These are phyloP conservation scores for Stegophylla sp. DNA, from an alignment of 2,888 invertebrate genomes.

Conservation along the genomic window DNA sequence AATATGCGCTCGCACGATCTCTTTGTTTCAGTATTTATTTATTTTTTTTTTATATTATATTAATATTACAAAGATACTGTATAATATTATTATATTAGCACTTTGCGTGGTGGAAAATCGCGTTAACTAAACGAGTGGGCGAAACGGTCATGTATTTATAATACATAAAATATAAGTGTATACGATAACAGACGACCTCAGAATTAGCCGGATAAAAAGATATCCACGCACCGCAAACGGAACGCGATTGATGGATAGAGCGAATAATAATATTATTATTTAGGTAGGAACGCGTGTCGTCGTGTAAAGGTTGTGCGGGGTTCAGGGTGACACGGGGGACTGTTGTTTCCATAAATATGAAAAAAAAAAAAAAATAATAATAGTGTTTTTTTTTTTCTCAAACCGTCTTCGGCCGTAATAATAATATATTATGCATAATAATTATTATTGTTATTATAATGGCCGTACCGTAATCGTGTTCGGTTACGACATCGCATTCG, in stretches of 20 bases:
- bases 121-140: slow-evolving; percentile 12
- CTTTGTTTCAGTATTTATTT: slow-evolving; percentile 49
- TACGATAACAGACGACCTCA: slow-evolving; percentile 49
- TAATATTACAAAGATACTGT: slow-evolving; percentile 5
- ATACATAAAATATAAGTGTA: too few species aligned
- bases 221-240: background rate
- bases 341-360: slow-evolving; percentile 49
- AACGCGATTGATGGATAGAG: background rate
- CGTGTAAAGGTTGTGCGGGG: slow-evolving; percentile 36
- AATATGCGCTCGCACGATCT: slow-evolving; percentile 53
- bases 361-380: too few species aligned
- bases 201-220: slow-evolving; percentile 35
- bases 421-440: slow-evolving; percentile 45
- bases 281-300: too few species aligned
- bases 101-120: slow-evolving; percentile 37
- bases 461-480: slow-evolving; percentile 33
- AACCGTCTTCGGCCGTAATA: slow-evolving; percentile 26
- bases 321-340: slow-evolving; percentile 46
- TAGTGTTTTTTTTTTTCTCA: too few species aligned
- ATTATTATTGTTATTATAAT: slow-evolving; percentile 50
- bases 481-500: slow-evolving; percentile 44
- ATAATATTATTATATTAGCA: slow-evolving; percentile 32
- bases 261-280: too few species aligned
- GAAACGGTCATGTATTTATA: slow-evolving; percentile 45
- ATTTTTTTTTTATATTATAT: slow-evolving; percentile 13